Percentiles rank a stretch among this genome's conserved stretches.
phyloP scores from a whole-genome alignment of 1,140 invertebrate species.

The Papilio helenus region DNA sequence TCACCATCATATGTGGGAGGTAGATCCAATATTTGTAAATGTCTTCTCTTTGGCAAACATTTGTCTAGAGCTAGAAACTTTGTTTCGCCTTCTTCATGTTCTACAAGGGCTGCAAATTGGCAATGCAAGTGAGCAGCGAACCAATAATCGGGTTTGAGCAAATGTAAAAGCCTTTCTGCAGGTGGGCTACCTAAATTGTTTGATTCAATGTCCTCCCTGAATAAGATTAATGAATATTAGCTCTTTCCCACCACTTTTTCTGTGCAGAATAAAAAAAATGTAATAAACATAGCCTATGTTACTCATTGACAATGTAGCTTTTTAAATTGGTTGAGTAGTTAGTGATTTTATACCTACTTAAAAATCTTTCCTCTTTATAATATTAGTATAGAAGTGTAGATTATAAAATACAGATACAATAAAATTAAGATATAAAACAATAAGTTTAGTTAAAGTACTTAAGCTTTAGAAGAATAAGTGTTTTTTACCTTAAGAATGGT shows the following conservation, averaged over 20 bases:
- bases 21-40: conserved; percentile 86
- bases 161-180: conserved; percentile 89
- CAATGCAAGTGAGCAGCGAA: conserved; percentile 99
- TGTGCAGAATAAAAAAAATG: too few species aligned
- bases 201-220: conserved; percentile 90
- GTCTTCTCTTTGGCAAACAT: conserved; percentile 94
- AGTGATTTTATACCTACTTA: too few species aligned
- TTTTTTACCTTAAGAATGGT: conserved; percentile 89
- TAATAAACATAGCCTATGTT: too few species aligned
- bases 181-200: conserved; percentile 93
- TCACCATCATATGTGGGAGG: conserved; percentile 83
- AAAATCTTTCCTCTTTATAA: too few species aligned
- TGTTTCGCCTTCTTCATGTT: conserved; percentile 87
- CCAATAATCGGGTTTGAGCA: conserved; percentile 95
- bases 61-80: conserved; percentile 98
- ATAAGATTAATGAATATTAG: conserved; percentile 52
- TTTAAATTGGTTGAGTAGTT: too few species aligned
- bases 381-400: background rate
- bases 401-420: background rate
- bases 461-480: conserved; percentile 14
- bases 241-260: too few species aligned
- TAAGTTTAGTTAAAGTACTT: too few species aligned
- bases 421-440: background rate
- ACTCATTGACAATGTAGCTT: too few species aligned
- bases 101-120: conserved; percentile 95